phyloP scores from a whole-genome alignment of 1,140 invertebrate genomes.

The Hyles euphorbiae region DNA sequence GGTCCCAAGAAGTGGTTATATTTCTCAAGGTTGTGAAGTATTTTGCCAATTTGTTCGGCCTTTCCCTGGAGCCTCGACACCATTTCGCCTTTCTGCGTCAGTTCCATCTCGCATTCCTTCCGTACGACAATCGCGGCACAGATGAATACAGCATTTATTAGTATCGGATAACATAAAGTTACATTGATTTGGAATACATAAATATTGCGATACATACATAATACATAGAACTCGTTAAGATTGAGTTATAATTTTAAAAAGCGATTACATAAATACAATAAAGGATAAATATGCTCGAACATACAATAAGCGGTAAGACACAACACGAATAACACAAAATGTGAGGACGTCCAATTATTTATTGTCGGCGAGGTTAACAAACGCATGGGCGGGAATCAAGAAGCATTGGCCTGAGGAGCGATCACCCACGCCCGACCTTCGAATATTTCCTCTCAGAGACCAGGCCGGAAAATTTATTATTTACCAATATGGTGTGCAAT shows the following conservation, averaged over 20 bases:
- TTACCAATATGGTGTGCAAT: no score
- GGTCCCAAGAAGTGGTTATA: conserved; percentile 84
- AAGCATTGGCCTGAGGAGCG: background rate
- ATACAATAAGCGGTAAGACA: background rate
- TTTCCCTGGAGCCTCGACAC: conserved; percentile 92
- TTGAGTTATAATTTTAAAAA: no score
- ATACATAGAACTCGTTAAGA: no score
- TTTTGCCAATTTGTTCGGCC: conserved; percentile 92
- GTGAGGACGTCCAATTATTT: conserved; percentile 10
- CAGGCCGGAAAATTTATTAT: no score
- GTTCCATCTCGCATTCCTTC: conserved; percentile 94
- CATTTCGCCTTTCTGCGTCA: conserved; percentile 94
- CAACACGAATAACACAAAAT: conserved; percentile 15
- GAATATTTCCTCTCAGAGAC: no score
- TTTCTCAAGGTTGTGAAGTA: conserved; percentile 92
- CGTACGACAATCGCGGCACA: conserved; percentile 63
- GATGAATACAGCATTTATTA: conserved; percentile 65
- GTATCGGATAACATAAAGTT: conserved; percentile 38
- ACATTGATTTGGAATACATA: conserved; percentile 8
- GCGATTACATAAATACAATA: no score
- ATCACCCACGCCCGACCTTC: background rate
- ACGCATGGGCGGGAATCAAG: conserved; percentile 35
- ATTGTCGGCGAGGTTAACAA: background rate
- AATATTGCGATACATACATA: no score
- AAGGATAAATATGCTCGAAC: no score